phyloP scores from a whole-genome alignment of 2,113 vertebrate species.

The Takifugu flavidus region DNA sequence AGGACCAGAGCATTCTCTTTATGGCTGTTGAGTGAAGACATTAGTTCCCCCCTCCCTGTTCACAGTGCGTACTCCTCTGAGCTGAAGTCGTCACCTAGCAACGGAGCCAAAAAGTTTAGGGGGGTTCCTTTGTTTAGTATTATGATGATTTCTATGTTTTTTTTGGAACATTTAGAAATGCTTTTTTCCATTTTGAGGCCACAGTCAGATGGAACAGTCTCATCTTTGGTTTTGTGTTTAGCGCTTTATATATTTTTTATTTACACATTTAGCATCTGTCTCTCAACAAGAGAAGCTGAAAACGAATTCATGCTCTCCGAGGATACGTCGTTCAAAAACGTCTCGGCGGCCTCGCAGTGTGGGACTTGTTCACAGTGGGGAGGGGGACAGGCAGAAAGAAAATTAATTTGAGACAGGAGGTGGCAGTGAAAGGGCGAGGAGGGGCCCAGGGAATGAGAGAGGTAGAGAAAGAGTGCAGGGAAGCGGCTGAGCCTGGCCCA shows the following conservation, averaged over 20 bases:
- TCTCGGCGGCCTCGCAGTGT: constrained; percentile 64
- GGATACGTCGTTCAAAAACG: constrained; percentile 47
- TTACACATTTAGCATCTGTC: constrained; percentile 49
- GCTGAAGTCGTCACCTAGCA: constrained; percentile 73
- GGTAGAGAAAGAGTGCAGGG: constrained; percentile 48
- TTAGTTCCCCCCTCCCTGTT: constrained; percentile 69
- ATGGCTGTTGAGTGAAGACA: constrained; percentile 82
- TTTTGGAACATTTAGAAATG: constrained; percentile 7
- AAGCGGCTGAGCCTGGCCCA: constrained; percentile 45
- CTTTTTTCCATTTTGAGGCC: constrained; percentile 16
- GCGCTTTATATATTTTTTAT: constrained; percentile 14
- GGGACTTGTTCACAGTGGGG: constrained; percentile 68
- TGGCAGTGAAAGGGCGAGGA: constrained; percentile 37
- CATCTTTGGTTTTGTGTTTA: background rate
- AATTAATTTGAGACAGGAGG: constrained; percentile 63
- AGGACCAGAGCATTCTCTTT: constrained; percentile 77
- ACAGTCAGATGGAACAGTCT: background rate
- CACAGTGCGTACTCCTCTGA: constrained; percentile 71
- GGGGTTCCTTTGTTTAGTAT: constrained; percentile 55
- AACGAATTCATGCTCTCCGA: constrained; percentile 58
- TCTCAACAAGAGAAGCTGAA: constrained; percentile 41
- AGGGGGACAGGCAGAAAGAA: constrained; percentile 41
- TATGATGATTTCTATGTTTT: no score
- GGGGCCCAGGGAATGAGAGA: constrained; percentile 26
- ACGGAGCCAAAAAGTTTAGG: constrained; percentile 54